Evolutionary conservation across 2,113 vertebrate species (phyloP), one percentile per base, ranked within the genome.

Genomic region (Thamnaconus septentrionalis): DNA sequence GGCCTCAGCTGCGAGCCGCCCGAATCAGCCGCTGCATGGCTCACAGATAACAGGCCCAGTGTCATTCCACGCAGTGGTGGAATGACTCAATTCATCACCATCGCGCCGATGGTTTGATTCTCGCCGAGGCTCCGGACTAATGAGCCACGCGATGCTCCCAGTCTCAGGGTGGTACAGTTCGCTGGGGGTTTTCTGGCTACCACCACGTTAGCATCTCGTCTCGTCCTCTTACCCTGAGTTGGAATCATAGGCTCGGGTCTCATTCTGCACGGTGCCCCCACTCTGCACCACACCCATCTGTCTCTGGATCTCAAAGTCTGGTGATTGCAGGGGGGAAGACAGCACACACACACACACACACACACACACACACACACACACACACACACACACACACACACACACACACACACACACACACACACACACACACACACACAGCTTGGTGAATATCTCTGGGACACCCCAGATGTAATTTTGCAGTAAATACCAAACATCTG

Each of bases 291-390:
- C 88, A 52, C 78, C 78, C 65, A 92, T 96, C 91, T 99, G 97
- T 71, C 97, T 95, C 88, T 93, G 91, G 87, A 99, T 98, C 94
- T 99, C 97, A 80, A 92, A 98, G 87, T 99, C 97, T 99, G 86
- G 58, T 40, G 81, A 77, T 41, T 57, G 8, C 66, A 65, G 49
- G 52, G 47, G 72, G 53, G 63, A 47, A n/a, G n/a, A n/a, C n/a
- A n/a, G n/a, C n/a, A 31, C 18, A 31, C 18, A 31, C 18, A 31
- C 18, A 31, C 18, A 31, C 18, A 31, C 18, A 31, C 18, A 31
- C 18, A 31, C 18, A 31, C 18, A 31, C 18, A 31, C 18, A 31
- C 18, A 31, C 18, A 31, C 18, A 31, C 18, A 31, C 18, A 31
- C 18, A 31, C 18, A 31, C 18, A 31, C 18, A 31, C 18, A 31